These are phyloP conservation scores for Nomada goodeniana DNA, from an alignment of 2,888 invertebrate species.

Conservation along the genomic window DNA sequence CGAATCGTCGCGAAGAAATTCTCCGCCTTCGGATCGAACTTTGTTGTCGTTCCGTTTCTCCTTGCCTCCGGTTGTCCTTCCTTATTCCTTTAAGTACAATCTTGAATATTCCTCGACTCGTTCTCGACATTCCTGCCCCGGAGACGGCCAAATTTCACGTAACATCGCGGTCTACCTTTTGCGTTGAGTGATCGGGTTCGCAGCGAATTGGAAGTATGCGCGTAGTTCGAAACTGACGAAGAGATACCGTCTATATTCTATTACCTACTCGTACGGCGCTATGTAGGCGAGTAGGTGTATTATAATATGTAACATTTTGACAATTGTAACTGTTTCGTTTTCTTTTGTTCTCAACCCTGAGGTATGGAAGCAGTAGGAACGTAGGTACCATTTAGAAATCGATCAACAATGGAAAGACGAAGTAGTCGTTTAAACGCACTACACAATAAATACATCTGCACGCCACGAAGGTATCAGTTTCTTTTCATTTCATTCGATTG, in stretches of 20 bases:
- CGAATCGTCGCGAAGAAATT: slow-evolving; percentile 4
- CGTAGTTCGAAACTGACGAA: slow-evolving; percentile 28
- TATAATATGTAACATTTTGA: slow-evolving; percentile 23
- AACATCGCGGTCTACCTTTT: slow-evolving; percentile 23
- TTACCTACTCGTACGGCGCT: slow-evolving; percentile 40
- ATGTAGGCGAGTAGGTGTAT: slow-evolving; percentile 33
- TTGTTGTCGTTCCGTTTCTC: background rate
- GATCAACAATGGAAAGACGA: slow-evolving; percentile 18
- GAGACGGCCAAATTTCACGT: slow-evolving; percentile 13
- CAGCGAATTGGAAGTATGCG: slow-evolving; percentile 47
- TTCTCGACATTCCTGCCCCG: slow-evolving; percentile 4
- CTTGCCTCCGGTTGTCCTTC: background rate
- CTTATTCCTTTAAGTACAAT: slow-evolving; percentile 26
- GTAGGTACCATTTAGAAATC: slow-evolving; percentile 39
- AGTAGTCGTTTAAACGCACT: background rate
- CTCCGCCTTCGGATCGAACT: background rate
- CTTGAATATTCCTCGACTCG: background rate
- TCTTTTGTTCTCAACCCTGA: slow-evolving; percentile 35
- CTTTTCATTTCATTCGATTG: background rate
- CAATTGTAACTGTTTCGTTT: background rate
- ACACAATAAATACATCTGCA: background rate
- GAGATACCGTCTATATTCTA: slow-evolving; percentile 41
- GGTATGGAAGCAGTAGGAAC: slow-evolving; percentile 60
- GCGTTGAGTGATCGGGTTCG: slow-evolving; percentile 35
- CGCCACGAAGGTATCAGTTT: background rate